Evolutionary conservation across 2,797 vertebrate genomes (phyloP), one percentile per base, ranked within the genome.

Genomic region (Coregonus sp.): DNA sequence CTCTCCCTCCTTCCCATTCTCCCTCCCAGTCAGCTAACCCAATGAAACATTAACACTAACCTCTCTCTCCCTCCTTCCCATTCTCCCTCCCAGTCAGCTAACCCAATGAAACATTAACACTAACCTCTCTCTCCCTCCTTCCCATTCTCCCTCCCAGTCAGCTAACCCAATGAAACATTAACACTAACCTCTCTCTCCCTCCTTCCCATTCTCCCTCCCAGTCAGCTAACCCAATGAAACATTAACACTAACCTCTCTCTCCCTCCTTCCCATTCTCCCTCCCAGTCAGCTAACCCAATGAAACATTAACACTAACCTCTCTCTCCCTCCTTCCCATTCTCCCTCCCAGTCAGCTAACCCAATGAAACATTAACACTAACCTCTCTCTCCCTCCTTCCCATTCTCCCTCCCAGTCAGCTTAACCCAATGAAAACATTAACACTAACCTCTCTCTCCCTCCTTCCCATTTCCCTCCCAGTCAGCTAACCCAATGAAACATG

Each of bases 21-120:
- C 54, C 56, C 65, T 72, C 68, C 61, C 75, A 20, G 90, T 94
- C 90, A 90, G 90, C 91, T 91, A 94, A 91, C 94, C 97, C 93
- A 79, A 99, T 99, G 97, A 98, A 97, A 14, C 4, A 4, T 33
- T 31, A 40, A 1, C 40, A 18, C 81, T 73, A n/a, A 6, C 31
- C 50, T 18, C 70, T 69, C 59, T 70, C 40, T 47, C 40, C 40
- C 40, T 47, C 9, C 40, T 47, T 47, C 40, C 9, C 40, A 12
- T 3, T 11, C 2, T 11, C 40, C 9, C 40, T 47, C 40, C 40
- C 40, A 47, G 40, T 47, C 40, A 47, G 40, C 40, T 47, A 47
- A 47, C 40, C 40, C 7, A 47, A 11, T 47, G 7, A 47, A 66
- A 14, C 4, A 4, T 33, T 31, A 40, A 1, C 40, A 18, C 81